Conservation (phyloP, 1,140 invertebrate genomes). For the Agrypnia vestita region DNA sequence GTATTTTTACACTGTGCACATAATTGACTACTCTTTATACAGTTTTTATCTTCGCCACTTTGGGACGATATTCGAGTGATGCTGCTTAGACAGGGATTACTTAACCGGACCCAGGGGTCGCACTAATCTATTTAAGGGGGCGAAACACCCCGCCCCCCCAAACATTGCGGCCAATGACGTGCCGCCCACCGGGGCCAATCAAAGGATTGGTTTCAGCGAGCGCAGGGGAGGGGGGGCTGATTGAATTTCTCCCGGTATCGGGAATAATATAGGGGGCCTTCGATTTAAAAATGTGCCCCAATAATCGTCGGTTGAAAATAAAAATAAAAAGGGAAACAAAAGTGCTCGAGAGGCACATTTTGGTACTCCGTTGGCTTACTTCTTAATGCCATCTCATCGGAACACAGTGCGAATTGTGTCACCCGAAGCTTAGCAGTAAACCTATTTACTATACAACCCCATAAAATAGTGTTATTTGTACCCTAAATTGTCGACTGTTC, state of each 20-base stretch:
- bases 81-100: conserved; percentile 1
- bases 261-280: not conserved
- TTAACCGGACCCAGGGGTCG: conserved; percentile 8
- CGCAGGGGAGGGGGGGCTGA: not conserved
- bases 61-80: not conserved
- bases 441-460: too few relatives aligned
- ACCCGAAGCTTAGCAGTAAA: too few relatives aligned
- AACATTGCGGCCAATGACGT: conserved; percentile 17
- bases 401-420: too few relatives aligned
- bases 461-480: too few relatives aligned
- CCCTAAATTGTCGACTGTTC: too few relatives aligned
- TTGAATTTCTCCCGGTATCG: conserved; percentile 3
- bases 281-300: not conserved
- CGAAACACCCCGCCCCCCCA: not conserved
- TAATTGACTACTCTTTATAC: too few relatives aligned
- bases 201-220: not conserved
- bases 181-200: conserved; percentile 16
- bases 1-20: too few relatives aligned
- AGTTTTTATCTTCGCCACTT: not conserved
- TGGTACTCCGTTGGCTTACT: too few relatives aligned
- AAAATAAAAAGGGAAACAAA: too few relatives aligned
- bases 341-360: too few relatives aligned
- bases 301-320: not conserved
- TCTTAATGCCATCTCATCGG: too few relatives aligned
- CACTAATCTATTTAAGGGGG: conserved; percentile 11